These are phyloP conservation scores for Dolichotis patagonum DNA, from an alignment of 2,113 vertebrate species.

Conservation along the genomic window DNA sequence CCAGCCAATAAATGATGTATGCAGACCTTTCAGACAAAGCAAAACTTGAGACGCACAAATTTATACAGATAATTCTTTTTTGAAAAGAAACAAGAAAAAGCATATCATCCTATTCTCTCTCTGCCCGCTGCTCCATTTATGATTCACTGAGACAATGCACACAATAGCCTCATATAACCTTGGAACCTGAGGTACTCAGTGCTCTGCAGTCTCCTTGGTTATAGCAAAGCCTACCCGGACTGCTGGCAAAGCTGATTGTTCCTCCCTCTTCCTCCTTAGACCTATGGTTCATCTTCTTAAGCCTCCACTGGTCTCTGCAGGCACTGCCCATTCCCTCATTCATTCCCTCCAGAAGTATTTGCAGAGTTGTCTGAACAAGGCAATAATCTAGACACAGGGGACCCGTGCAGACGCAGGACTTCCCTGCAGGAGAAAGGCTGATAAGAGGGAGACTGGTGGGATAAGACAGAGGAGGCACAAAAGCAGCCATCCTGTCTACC, in stretches of 20 bases:
- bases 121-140: rapidly evolving
- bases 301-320: not conserved
- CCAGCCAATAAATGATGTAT: not conserved
- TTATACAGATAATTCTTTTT: not conserved
- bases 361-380: not conserved
- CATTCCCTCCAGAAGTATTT: not conserved
- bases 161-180: rapidly evolving
- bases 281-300: not conserved
- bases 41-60: not conserved
- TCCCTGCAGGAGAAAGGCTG: rapidly evolving
- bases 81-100: not conserved
- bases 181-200: rapidly evolving
- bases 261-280: not conserved
- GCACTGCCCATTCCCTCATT: not conserved
- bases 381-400: not conserved
- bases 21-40: not conserved
- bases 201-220: not conserved
- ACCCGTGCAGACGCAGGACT: no score
- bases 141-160: no score
- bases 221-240: rapidly evolving
- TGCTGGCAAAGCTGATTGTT: not conserved
- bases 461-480: not conserved
- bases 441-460: not conserved
- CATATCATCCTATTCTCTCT: not conserved
- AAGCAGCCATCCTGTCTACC: not conserved